These are phyloP conservation scores for Taenioides sp. DNA, from an alignment of 2,797 vertebrate genomes.

Conservation along the genomic window DNA sequence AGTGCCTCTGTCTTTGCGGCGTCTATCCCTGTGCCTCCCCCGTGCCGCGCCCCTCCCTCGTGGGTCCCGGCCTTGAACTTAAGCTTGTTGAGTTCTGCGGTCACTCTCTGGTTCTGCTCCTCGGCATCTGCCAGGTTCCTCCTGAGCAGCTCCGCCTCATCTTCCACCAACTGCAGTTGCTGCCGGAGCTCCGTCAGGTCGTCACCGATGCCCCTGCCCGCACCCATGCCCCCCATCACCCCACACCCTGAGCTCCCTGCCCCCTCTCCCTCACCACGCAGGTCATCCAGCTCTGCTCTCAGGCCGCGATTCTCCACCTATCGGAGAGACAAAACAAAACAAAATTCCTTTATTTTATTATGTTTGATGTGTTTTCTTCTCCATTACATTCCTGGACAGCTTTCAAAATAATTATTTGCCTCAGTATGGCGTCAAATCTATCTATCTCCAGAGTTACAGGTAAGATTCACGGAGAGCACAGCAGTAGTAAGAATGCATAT, in stretches of 20 bases:
- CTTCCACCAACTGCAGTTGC: slow-evolving; percentile 95
- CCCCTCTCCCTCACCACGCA: slow-evolving; percentile 85
- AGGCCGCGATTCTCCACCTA: slow-evolving; percentile 92
- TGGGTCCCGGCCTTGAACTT: slow-evolving; percentile 89
- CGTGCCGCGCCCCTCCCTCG: slow-evolving; percentile 81
- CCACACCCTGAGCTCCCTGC: slow-evolving; percentile 73
- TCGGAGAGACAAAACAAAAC: background rate
- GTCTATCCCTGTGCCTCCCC: slow-evolving; percentile 74
- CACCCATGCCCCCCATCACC: slow-evolving; percentile 27
- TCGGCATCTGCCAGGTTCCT: slow-evolving; percentile 91
- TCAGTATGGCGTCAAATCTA: no score
- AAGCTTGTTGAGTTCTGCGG: slow-evolving; percentile 89
- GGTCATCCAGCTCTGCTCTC: slow-evolving; percentile 92
- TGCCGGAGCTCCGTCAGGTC: slow-evolving; percentile 92
- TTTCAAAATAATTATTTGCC: no score
- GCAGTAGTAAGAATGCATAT: no score
- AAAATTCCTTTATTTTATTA: background rate
- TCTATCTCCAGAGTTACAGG: no score
- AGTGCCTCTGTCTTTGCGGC: slow-evolving; percentile 86
- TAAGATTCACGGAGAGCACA: no score
- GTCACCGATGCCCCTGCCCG: slow-evolving; percentile 83
- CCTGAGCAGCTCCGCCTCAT: slow-evolving; percentile 92
- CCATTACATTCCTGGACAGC: background rate
- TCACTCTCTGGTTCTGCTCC: slow-evolving; percentile 92
- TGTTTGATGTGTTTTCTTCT: background rate